Evolutionary conservation across 2,113 vertebrate species (phyloP).

Genomic region (Elanus axillaris): DNA sequence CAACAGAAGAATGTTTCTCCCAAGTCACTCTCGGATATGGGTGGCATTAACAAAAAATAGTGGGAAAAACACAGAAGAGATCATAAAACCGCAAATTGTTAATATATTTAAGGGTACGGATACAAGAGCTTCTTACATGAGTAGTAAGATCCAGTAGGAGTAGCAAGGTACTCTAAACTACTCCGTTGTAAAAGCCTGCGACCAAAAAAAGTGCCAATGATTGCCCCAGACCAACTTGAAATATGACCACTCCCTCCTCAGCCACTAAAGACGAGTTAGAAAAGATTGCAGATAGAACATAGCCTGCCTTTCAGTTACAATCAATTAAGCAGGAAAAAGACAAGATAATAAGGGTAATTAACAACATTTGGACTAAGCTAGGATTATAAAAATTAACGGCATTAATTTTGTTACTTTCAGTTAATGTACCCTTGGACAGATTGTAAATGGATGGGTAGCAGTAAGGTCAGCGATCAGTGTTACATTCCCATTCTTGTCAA

Average conservation of each 20-base stretch:
- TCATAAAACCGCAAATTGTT: not conserved
- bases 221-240: not conserved
- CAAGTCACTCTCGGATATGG: not conserved
- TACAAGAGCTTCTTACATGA: not conserved
- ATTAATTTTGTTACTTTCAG: not conserved
- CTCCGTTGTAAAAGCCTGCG: fast-evolving
- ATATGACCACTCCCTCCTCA: not conserved
- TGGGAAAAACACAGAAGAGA: not conserved
- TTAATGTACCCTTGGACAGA: not conserved
- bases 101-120: not conserved
- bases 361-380: not conserved
- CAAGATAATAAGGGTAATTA: conserved; percentile 45
- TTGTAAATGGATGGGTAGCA: not conserved
- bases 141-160: not conserved
- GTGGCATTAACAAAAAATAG: not conserved
- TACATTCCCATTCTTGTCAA: not conserved
- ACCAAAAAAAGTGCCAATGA: not conserved
- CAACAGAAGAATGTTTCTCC: not conserved
- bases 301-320: not conserved
- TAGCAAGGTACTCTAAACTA: not conserved
- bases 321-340: conserved; percentile 1
- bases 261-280: not conserved
- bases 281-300: not conserved
- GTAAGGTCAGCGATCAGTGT: not conserved
- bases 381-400: not conserved